These are phyloP conservation scores for Pseudanteris insignis DNA, from an alignment of 2,888 invertebrate species.

Conservation along the genomic window DNA sequence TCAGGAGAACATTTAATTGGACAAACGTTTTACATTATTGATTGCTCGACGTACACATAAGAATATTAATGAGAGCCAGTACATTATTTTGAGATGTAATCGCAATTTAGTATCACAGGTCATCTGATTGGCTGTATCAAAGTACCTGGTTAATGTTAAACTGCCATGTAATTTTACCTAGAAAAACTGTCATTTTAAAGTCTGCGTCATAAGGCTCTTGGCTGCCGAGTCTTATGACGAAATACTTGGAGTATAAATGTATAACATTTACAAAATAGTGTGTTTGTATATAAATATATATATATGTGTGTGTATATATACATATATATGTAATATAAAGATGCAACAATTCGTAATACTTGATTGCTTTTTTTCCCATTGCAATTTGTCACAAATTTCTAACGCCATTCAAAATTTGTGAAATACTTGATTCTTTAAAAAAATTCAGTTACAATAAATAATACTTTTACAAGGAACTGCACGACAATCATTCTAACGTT, in stretches of 20 bases:
- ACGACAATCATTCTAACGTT: too few relatives aligned
- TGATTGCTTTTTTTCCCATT: slow-evolving; percentile 11
- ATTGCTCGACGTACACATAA: slow-evolving; percentile 11
- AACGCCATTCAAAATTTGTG: slow-evolving; percentile 11
- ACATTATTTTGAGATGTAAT: not conserved
- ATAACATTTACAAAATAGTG: slow-evolving; percentile 42
- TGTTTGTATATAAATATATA: slow-evolving; percentile 24
- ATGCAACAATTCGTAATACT: slow-evolving; percentile 33
- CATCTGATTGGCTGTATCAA: slow-evolving; percentile 34
- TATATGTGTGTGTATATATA: not conserved
- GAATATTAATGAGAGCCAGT: not conserved
- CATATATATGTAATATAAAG: slow-evolving; percentile 25
- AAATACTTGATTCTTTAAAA: slow-evolving; percentile 17
- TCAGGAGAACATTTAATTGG: too few relatives aligned
- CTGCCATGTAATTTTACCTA: slow-evolving; percentile 19
- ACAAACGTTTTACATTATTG: too few relatives aligned
- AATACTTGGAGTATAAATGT: slow-evolving; percentile 34
- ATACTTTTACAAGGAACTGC: not conserved
- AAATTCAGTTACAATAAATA: not conserved
- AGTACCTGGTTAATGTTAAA: slow-evolving; percentile 9
- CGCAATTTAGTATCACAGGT: slow-evolving; percentile 17
- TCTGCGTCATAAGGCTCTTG: slow-evolving; percentile 34
- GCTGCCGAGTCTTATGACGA: slow-evolving; percentile 38
- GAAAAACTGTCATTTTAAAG: slow-evolving; percentile 22
- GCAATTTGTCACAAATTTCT: slow-evolving; percentile 21